A percentile compares a stretch with the other conserved stretches of the same genome.
phyloP scores from a whole-genome alignment of 1,140 invertebrate genomes.

The Cyclina sinensis region DNA sequence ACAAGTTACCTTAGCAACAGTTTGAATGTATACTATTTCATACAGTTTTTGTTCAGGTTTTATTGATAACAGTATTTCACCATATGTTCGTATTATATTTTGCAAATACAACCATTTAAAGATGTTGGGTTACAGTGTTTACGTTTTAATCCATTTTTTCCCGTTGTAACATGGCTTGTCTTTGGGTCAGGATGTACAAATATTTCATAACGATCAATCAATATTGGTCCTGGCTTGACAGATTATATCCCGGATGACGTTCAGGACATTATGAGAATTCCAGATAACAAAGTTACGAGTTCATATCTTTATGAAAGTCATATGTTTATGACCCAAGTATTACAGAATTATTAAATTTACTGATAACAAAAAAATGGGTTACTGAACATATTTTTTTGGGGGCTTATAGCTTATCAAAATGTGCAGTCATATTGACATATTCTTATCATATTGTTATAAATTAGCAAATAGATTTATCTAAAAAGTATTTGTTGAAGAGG shows the following conservation, averaged over 20 bases:
- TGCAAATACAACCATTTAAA: neutral
- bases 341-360: neutral
- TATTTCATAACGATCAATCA: neutral
- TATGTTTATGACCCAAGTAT: conserved; percentile 3
- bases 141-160: conserved; percentile 7
- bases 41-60: neutral
- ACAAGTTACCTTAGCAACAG: neutral
- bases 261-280: neutral
- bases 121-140: conserved; percentile 11
- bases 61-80: conserved; percentile 2
- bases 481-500: neutral
- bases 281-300: neutral
- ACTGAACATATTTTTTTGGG: neutral
- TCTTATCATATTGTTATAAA: neutral
- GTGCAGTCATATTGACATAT: neutral
- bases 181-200: neutral
- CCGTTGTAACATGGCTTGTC: neutral
- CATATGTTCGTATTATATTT: conserved; percentile 10
- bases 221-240: neutral
- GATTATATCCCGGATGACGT: neutral
- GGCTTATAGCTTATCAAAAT: neutral
- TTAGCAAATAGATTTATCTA: neutral
- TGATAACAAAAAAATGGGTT: conserved; percentile 15
- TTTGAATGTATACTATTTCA: conserved; percentile 6
- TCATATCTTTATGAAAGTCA: conserved; percentile 10